phyloP scores from a whole-genome alignment of 2,888 invertebrate species.

The Meghimatium bilineatum region DNA sequence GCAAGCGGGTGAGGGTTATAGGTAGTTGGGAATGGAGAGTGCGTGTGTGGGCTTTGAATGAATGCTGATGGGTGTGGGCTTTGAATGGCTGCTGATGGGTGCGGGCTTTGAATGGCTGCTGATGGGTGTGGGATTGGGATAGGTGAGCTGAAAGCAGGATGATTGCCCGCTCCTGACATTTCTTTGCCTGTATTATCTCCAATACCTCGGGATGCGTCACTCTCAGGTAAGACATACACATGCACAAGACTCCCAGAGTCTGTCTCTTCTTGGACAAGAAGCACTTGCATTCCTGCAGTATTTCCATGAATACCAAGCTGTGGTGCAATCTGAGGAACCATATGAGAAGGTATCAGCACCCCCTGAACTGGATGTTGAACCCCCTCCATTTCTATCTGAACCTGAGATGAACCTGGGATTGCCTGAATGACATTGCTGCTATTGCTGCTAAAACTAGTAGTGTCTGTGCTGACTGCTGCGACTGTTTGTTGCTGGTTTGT shows the following conservation, averaged over 20 bases:
- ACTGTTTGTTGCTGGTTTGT: neutral
- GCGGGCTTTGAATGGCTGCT: constrained; percentile 11
- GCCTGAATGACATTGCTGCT: constrained; percentile 9
- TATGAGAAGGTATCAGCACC: constrained; percentile 36
- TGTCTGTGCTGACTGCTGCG: neutral
- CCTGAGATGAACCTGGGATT: constrained; percentile 43
- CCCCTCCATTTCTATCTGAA: constrained; percentile 48
- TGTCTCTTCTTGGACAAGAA: constrained; percentile 57
- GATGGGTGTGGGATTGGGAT: constrained; percentile 19
- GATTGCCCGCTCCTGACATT: neutral
- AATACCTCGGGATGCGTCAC: neutral
- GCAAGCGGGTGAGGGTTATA: constrained; percentile 1
- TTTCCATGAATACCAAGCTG: constrained; percentile 40
- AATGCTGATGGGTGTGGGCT: neutral
- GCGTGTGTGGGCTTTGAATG: neutral
- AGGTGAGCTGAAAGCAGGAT: constrained; percentile 21
- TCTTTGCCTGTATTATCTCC: neutral
- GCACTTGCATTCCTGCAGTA: constrained; percentile 46
- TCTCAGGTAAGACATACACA: constrained; percentile 59
- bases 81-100: neutral
- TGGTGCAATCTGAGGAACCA: constrained; percentile 42
- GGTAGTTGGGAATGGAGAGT: neutral
- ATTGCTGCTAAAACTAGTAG: neutral
- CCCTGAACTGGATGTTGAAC: constrained; percentile 45
- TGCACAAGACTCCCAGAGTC: constrained; percentile 60